Evolutionary conservation across 2,888 invertebrate genomes (phyloP), one percentile per base, ranked within the genome.

Genomic region (Xylocampa areola): DNA sequence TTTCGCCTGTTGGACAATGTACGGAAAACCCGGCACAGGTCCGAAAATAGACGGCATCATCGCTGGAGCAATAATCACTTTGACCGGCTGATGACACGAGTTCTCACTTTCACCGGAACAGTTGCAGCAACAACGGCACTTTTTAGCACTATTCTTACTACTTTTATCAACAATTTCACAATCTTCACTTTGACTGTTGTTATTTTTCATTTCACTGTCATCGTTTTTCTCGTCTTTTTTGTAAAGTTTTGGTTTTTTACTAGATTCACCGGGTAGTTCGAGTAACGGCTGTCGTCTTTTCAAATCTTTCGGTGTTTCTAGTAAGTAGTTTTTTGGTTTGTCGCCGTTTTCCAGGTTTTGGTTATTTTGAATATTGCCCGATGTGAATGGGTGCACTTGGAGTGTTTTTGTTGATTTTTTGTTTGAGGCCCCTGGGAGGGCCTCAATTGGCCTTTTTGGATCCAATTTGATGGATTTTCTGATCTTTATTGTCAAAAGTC

Each of bases 41-140:
- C 89, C 89, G 11, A 87, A 91, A 1, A 92, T 79, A 0, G 90
- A 85, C 0, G 92, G 89, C 86, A 93, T 87, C 92, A 93, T 92
- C 0, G 91, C 83, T 60, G 92, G 90, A 1, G 93, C 87, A 50
- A 93, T 88, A 0, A 92, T 90, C 54, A 92, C 89, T 79, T 91
- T 91, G 37, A 91, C 89, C 35, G 85, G 73, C 25, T 82, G 80
- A n/a, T 68, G 71, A 19, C 73, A 70, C 0, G 47, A 39, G 0
- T 16, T 25, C 14, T 49, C 53, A 33, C 50, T 49, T 1, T 61
- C 49, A 0, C 19, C 40, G 1, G 43, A 30, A 23, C 63, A 63
- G 10, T 36, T 63, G 0, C 67, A 68, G 1, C 67, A 63, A 3
- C 68, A 69, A 0, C 29, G 82, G 72, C 87, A 88, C 63, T 72